Base-by-base conservation (phyloP, 30 jellyfish, hydroid and myxozoan genomes). In the Hydractinia echinata region DNA sequence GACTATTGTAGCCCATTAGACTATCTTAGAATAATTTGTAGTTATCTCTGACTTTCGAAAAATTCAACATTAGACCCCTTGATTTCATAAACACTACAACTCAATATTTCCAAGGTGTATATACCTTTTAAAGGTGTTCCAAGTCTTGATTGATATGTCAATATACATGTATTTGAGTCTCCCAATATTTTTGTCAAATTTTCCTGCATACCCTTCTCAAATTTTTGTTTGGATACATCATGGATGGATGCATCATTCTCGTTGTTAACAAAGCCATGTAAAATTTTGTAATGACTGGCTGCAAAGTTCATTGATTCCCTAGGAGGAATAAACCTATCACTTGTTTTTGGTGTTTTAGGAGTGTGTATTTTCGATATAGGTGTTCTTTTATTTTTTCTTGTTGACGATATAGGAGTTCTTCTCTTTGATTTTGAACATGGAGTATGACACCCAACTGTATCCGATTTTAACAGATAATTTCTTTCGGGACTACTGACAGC, bases 281-380 rank as follows among this genome's bases (percentile, higher is more conserved):
- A 30, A 11, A 80, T 80, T 66, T 67, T 80, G 66, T 80, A 69
- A 61, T 80, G 87, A 80, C 87, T 66, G 10, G 82, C 51, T n/a
- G 56, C 21, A 20, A 92, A 72, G 54, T 92, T 87, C 10, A 79
- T 86, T 13, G 74, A 73, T 60, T 48, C 58, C 51, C 98, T 76
- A 13, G 85, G 83, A 54, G 98, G 96, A 72, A 92, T 92, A 62
- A 86, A 87, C 44, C 98, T 72, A 82, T 92, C 98, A 61, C 93
- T 85, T 69, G 82, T 54, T 51, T 86, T 67, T 16, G 95, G 95
- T 49, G 95, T 89, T 53, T 83, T 88, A 13, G 80, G 54, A 73
- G 81, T 69, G 0, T 84, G 16, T 11, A 16, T 49, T 30, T 30
- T 30, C 44, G 44, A 30, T 30, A 30, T 30, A 30, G 44, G 44